These are phyloP conservation scores for Lordiphosa collinella DNA, from an alignment of 1,140 invertebrate species.

Conservation along the genomic window DNA sequence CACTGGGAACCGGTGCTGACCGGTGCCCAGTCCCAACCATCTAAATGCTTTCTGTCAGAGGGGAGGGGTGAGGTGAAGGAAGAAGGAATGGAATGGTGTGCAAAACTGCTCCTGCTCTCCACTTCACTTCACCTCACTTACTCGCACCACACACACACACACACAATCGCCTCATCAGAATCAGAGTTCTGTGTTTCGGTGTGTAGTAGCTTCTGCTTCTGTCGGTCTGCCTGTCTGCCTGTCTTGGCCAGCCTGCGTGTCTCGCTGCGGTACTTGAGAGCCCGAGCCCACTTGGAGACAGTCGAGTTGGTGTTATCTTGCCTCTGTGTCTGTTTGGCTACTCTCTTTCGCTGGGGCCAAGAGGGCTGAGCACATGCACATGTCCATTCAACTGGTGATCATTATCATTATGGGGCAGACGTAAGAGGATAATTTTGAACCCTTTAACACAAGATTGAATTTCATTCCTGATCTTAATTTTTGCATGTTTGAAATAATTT, in stretches of 20 bases:
- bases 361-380: constrained; percentile 23
- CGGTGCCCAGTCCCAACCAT: constrained; percentile 15
- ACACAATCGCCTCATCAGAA: constrained; percentile 57
- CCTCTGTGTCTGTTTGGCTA: constrained; percentile 28
- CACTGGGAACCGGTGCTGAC: constrained; percentile 37
- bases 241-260: constrained; percentile 69
- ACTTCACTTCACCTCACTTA: constrained; percentile 21
- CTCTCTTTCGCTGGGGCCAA: constrained; percentile 5
- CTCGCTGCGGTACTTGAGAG: constrained; percentile 66
- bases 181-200: constrained; percentile 48
- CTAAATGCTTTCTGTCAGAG: constrained; percentile 33
- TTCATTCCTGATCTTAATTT: neutral
- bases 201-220: constrained; percentile 55
- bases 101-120: constrained; percentile 46
- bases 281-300: constrained; percentile 71
- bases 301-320: constrained; percentile 38
- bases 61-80: neutral
- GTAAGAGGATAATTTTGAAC: constrained; percentile 4
- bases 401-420: constrained; percentile 32
- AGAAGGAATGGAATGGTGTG: constrained; percentile 49
- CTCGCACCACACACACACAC: constrained; percentile 9
- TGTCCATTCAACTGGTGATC: constrained; percentile 32
- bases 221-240: constrained; percentile 20
- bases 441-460: constrained; percentile 2
- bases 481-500: no score